Evolutionary conservation across 2,797 vertebrate species (phyloP).

Genomic region (Syndactyla subalaris): DNA sequence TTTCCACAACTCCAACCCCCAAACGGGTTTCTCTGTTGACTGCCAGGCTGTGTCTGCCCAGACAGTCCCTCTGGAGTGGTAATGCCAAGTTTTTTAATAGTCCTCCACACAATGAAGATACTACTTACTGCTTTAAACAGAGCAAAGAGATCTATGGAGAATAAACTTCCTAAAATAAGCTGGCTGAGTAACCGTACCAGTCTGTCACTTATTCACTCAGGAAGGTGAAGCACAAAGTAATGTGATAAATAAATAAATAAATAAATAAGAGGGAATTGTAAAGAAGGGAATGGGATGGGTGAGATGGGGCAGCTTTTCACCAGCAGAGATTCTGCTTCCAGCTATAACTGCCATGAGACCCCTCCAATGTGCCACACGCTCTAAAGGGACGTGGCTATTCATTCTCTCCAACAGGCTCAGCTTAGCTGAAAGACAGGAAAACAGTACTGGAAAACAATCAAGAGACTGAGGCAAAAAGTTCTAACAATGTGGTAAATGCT

Average conservation of each 20-base stretch:
- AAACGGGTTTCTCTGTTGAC: background rate
- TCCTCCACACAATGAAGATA: background rate
- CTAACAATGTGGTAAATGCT: slow-evolving; percentile 16
- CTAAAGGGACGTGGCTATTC: background rate
- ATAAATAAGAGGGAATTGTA: background rate
- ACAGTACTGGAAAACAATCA: background rate
- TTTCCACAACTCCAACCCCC: background rate
- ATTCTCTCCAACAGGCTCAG: background rate
- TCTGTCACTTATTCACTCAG: background rate
- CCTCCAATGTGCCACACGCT: background rate
- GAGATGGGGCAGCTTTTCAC: background rate
- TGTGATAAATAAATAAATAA: background rate
- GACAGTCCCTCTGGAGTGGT: background rate
- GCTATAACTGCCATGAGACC: background rate
- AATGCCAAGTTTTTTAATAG: background rate
- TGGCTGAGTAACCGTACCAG: background rate
- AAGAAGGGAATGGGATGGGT: background rate
- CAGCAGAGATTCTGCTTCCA: background rate
- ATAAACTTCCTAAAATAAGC: background rate
- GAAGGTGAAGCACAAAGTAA: background rate
- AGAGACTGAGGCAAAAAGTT: slow-evolving; percentile 29
- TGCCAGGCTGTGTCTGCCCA: background rate
- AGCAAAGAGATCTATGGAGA: background rate
- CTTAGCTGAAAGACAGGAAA: background rate
- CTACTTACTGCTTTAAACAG: background rate